These are phyloP conservation scores for Yponomeuta evonymella DNA, from an alignment of 2,888 invertebrate species.

Conservation along the genomic window DNA sequence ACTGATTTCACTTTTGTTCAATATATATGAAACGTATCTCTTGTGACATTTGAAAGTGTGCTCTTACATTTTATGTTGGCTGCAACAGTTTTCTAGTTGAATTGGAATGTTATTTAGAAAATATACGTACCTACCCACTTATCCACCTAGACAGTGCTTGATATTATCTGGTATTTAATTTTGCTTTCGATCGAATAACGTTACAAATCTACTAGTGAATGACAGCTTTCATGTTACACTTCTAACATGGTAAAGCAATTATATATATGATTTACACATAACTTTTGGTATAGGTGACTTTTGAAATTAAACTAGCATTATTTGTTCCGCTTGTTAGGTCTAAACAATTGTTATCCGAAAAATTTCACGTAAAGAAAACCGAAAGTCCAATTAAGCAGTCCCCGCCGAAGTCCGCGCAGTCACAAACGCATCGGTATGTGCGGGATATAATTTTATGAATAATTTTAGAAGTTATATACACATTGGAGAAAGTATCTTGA, in stretches of 20 bases:
- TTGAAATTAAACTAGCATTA: not conserved
- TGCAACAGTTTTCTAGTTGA: constrained; percentile 1
- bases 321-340: constrained; percentile 14
- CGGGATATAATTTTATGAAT: constrained; percentile 45
- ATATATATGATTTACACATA: not conserved
- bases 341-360: constrained; percentile 33
- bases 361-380: constrained; percentile 42
- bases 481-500: constrained; percentile 54
- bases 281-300: not conserved
- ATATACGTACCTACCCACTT: not conserved
- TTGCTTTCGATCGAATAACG: not conserved
- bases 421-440: constrained; percentile 26
- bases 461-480: constrained; percentile 34
- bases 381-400: constrained; percentile 51
- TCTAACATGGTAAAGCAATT: not conserved
- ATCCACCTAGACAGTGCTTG: not conserved
- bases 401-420: constrained; percentile 28
- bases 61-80: constrained; percentile 16
- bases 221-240: not conserved
- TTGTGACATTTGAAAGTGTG: constrained; percentile 19
- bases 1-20: constrained; percentile 61
- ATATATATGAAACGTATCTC: constrained; percentile 23
- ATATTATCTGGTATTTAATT: not conserved
- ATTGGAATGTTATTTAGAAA: not conserved
- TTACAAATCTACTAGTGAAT: not conserved